Conservation (phyloP, 2,797 vertebrate genomes). For the Pampus argenteus region DNA sequence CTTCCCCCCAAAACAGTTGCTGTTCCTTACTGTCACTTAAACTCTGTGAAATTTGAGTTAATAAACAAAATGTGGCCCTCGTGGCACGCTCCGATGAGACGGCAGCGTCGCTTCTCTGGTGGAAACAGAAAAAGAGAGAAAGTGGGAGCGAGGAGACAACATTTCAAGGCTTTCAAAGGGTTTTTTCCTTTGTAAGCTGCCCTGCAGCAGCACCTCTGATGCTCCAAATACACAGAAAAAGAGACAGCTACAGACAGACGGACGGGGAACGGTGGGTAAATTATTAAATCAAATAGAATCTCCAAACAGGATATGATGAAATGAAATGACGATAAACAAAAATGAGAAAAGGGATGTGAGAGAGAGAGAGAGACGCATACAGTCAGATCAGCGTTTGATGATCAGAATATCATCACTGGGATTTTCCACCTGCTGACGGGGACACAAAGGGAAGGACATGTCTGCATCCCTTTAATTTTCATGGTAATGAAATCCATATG, state of each 20-base stretch:
- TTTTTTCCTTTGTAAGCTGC: slow-evolving; percentile 48
- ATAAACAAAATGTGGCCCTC: slow-evolving; percentile 59
- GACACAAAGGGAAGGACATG: slow-evolving; percentile 18
- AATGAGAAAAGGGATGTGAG: slow-evolving; percentile 11
- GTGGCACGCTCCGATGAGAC: slow-evolving; percentile 25
- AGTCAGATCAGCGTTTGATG: slow-evolving; percentile 39
- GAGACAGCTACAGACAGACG: slow-evolving; percentile 20
- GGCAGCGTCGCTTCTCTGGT: slow-evolving; percentile 26
- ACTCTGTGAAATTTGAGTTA: slow-evolving; percentile 45
- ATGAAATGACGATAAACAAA: slow-evolving; percentile 49
- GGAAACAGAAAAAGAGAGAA: slow-evolving; percentile 18
- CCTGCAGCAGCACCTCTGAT: slow-evolving; percentile 30
- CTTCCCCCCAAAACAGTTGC: slow-evolving; percentile 21
- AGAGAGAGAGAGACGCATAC: slow-evolving; percentile 9
- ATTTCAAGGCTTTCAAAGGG: slow-evolving; percentile 11
- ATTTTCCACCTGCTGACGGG: slow-evolving; percentile 40
- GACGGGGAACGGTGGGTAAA: slow-evolving; percentile 28
- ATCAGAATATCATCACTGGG: slow-evolving; percentile 27
- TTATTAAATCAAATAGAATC: slow-evolving; percentile 57
- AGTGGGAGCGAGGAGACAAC: slow-evolving; percentile 25
- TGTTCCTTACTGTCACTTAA: slow-evolving; percentile 66
- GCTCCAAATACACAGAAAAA: slow-evolving; percentile 26
- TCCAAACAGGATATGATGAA: slow-evolving; percentile 42
- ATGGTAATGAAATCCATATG: slow-evolving; percentile 38
- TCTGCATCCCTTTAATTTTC: slow-evolving; percentile 47